Evolutionary conservation across 37 sponge, comb jelly and placozoan species (phyloP).

Genomic region (Tethya wilhelma): DNA sequence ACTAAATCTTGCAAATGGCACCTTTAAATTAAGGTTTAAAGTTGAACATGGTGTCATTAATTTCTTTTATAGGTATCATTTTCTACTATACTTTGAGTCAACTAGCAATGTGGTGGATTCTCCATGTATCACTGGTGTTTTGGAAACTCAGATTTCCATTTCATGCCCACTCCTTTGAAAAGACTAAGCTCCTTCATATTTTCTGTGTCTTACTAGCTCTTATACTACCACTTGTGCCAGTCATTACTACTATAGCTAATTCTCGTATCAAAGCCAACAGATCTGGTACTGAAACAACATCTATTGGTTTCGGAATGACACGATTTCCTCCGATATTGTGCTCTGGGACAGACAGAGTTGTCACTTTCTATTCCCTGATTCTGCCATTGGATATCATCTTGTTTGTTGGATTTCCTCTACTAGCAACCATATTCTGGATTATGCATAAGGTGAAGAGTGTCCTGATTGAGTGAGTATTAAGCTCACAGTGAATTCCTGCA

Average conservation of each 20-base stretch:
- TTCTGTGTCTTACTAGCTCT: background rate
- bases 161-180: background rate
- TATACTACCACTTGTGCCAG: background rate
- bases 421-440: conserved; percentile 40
- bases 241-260: background rate
- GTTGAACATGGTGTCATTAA: too few species aligned
- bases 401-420: conserved; percentile 20
- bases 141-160: too few species aligned
- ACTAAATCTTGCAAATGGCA: too few species aligned
- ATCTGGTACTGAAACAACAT: background rate
- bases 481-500: conserved; percentile 8
- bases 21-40: too few species aligned
- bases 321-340: conserved; percentile 50
- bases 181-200: background rate
- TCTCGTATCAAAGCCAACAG: background rate
- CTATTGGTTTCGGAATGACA: conserved; percentile 15
- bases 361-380: conserved; percentile 29
- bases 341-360: background rate
- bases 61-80: background rate
- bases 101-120: conserved; percentile 10
- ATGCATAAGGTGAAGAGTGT: background rate
- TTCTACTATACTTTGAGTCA: background rate
- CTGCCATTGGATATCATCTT: conserved; percentile 24
- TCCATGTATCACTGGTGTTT: too few species aligned
- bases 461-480: background rate